Base-by-base conservation (phyloP, 2,113 vertebrate genomes). In the Nesogale talazaci region DNA sequence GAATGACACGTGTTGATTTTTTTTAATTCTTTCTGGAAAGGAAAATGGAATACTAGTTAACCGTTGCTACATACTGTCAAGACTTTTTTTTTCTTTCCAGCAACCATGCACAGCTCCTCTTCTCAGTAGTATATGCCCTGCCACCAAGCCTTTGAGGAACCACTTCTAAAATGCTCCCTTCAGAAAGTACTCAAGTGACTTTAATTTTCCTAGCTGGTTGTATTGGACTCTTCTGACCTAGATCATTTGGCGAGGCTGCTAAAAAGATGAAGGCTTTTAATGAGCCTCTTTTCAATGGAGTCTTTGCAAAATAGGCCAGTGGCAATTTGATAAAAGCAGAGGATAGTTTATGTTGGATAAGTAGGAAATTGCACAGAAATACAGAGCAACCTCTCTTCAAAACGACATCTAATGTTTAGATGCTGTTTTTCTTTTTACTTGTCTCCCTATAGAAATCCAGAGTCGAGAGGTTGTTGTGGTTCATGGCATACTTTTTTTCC, bases 231-330 rank as follows among this genome's bases (percentile, higher is more conserved):
- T 83, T 83, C 57, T 94, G 91, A 94, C 91, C 87, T 94, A 92
- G 74, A 86, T 96, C 78, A 91, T 93, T 36, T 91, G 29, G 17
- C 25, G n/a, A 90, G 42, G 12, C 86, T 85, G 69, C 77, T 86
- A 70, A 89, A 94, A 34, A 94, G 89, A 91, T 85, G 85, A 92
- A 95, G 38, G 46, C 34, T 95, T 95, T 92, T 96, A 92, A 95
- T 95, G 80, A 97, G 81, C 78, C 81, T 83, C 79, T 89, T 90
- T 96, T 92, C 85, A 83, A 36, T 80, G 75, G 29, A 86, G 52
- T 82, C 92, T 92, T 93, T 86, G 46, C 59, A 95, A 95, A 96
- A 95, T 85, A 95, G 92, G 94, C 96, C 94, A 94, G 94, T 79
- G 85, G 81, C 90, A 92, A 92, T 95, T 83, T 95, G 95, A 91